Base-by-base conservation (phyloP, 2,113 vertebrate genomes). In the Silurus glanis region DNA sequence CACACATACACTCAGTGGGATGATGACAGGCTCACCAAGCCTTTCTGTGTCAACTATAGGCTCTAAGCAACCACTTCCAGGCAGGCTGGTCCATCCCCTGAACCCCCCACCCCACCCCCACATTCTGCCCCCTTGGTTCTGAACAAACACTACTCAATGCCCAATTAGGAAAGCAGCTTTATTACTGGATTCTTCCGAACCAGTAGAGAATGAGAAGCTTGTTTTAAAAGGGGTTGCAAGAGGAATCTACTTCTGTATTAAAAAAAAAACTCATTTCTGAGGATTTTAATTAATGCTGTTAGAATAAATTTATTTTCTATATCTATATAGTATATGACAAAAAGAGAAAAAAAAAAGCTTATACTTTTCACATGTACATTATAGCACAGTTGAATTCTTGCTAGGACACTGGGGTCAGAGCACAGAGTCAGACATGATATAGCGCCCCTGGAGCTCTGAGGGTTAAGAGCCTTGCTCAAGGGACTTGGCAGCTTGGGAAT, bases 141-240 rank as follows among this genome's bases (percentile, higher is more conserved):
- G 83, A 90, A 87, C 87, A 92, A 90, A 67, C 61, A 80, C 37
- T 58, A 67, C 88, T 87, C 80, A 90, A 72, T 86, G 19, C 64
- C 56, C 58, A 81, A 61, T 86, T 84, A 88, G 72, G 58, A 86
- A 58, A 61, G 47, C 58, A 13, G 19, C 80, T 69, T 49, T 87
- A 85, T 85, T 80, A 53, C 37, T 76, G 76, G 80, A 82, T 69
- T 45, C 82, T 17, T 88, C 86, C 66, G 28, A 85, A 85, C 28
- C 49, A 66, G 37, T n/a, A 59, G 13, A 74, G 55, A 80, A 80
- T 45, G 9, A 45, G 56, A 78, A n/a, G 53, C n/a, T 78, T 78
- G 14, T 78, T 83, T 23, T 86, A 23, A 89, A 89, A 86, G 80
- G 6, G 16, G 25, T 37, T 76, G 47, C 1, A 7, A 53, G 2